Percentiles rank a stretch among this genome's conserved stretches.
Conservation (phyloP, 2,888 invertebrate genomes). For the Lasioglossum zephyrum region DNA sequence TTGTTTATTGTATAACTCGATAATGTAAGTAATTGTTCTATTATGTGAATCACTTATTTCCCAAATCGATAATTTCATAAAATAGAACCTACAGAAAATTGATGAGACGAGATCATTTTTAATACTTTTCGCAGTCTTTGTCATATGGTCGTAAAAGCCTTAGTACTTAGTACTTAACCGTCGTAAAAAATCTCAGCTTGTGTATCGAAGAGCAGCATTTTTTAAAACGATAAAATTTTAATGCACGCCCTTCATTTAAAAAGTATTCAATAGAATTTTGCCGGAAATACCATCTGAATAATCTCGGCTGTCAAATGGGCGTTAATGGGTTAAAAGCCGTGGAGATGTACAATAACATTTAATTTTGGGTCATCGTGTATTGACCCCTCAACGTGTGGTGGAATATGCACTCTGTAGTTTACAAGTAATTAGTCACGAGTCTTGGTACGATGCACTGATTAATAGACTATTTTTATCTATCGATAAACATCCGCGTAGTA, state of each 20-base stretch:
- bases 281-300: background rate
- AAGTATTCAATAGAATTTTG: background rate
- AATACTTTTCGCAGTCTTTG: no score
- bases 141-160: no score
- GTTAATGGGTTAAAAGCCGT: background rate
- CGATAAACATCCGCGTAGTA: background rate
- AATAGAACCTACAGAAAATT: no score
- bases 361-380: background rate
- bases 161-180: no score
- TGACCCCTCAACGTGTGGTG: background rate
- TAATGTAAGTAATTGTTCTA: no score
- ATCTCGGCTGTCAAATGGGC: background rate
- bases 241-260: background rate
- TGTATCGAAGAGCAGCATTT: background rate
- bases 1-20: no score
- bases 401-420: background rate
- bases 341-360: background rate
- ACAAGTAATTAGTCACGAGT: background rate
- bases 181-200: background rate
- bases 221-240: background rate
- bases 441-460: background rate
- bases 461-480: background rate
- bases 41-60: no score
- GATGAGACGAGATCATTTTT: no score
- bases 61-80: no score